Percentiles rank a stretch among this genome's conserved stretches.
Conservation (phyloP, 2,113 vertebrate genomes). For the Hippopotamus amphibius region DNA sequence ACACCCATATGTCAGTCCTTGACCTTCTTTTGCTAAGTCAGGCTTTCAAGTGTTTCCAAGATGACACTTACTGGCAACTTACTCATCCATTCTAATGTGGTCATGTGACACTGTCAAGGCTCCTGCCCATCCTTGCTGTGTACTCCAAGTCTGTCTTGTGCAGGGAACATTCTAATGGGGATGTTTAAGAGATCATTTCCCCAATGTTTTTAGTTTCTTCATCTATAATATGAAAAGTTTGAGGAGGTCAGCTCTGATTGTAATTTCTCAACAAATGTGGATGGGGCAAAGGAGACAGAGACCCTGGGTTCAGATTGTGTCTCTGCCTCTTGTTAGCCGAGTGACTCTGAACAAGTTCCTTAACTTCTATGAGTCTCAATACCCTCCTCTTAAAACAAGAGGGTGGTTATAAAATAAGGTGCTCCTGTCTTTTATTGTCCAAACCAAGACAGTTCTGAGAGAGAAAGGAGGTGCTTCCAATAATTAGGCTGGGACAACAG, state of each 20-base stretch:
- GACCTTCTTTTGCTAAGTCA: conserved; percentile 19
- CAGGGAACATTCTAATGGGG: neutral
- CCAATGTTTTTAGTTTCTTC: neutral
- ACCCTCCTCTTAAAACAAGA: neutral
- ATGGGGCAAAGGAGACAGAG: neutral
- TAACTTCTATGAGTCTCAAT: neutral
- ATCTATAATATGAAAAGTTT: neutral
- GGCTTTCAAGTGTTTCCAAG: neutral
- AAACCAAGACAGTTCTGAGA: neutral
- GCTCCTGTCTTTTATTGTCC: neutral
- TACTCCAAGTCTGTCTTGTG: neutral
- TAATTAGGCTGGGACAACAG: neutral
- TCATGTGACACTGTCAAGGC: neutral
- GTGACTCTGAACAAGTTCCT: neutral
- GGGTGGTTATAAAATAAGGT: neutral
- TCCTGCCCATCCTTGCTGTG: neutral
- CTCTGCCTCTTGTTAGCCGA: neutral
- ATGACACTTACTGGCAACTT: neutral
- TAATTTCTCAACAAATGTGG: neutral
- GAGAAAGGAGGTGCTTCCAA: neutral
- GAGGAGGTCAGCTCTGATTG: neutral
- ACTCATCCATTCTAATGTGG: neutral
- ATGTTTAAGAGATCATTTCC: neutral
- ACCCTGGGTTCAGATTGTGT: neutral
- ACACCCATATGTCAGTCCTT: neutral